Percentiles rank a stretch among this genome's conserved stretches.
Conservation (phyloP, 1,140 invertebrate genomes). For the Cylas formicarius region DNA sequence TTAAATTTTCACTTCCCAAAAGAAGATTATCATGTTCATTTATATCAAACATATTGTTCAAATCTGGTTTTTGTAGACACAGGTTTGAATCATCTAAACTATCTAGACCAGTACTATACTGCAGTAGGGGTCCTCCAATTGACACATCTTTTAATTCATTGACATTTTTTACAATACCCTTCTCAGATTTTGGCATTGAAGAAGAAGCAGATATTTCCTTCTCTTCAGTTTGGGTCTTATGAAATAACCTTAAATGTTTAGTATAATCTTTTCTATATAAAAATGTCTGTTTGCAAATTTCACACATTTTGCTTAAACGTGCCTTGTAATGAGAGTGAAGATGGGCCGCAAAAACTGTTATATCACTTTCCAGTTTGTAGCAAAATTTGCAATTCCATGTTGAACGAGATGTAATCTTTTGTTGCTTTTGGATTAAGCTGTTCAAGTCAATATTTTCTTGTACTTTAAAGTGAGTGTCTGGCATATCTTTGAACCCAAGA, state of each 20-base stretch:
- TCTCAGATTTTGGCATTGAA: too few relatives aligned
- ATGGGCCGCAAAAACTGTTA: slow-evolving; percentile 38
- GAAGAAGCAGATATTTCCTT: neutral
- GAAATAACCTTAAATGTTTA: slow-evolving; percentile 14
- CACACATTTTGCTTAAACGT: slow-evolving; percentile 30
- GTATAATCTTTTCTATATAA: slow-evolving; percentile 18
- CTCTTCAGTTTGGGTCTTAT: neutral
- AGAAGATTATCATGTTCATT: slow-evolving; percentile 20
- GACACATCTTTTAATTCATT: slow-evolving; percentile 12
- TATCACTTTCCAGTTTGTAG: slow-evolving; percentile 29
- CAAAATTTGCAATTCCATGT: slow-evolving; percentile 42
- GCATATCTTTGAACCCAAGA: neutral
- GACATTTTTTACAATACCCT: neutral
- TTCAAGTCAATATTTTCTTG: slow-evolving; percentile 25
- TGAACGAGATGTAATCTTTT: slow-evolving; percentile 33
- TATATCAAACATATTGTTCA: slow-evolving; percentile 19
- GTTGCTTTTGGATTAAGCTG: slow-evolving; percentile 32
- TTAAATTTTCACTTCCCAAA: slow-evolving; percentile 25
- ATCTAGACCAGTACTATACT: slow-evolving; percentile 27
- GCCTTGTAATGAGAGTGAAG: slow-evolving; percentile 36
- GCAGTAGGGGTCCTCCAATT: slow-evolving; percentile 31
- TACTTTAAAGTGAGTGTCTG: neutral
- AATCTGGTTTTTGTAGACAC: slow-evolving; percentile 21
- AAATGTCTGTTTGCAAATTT: slow-evolving; percentile 32
- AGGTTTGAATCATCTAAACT: slow-evolving; percentile 35